A percentile compares a stretch with the other conserved stretches of the same genome.
Conservation (phyloP, 2,888 invertebrate genomes). For the Drosophila antonietae region DNA sequence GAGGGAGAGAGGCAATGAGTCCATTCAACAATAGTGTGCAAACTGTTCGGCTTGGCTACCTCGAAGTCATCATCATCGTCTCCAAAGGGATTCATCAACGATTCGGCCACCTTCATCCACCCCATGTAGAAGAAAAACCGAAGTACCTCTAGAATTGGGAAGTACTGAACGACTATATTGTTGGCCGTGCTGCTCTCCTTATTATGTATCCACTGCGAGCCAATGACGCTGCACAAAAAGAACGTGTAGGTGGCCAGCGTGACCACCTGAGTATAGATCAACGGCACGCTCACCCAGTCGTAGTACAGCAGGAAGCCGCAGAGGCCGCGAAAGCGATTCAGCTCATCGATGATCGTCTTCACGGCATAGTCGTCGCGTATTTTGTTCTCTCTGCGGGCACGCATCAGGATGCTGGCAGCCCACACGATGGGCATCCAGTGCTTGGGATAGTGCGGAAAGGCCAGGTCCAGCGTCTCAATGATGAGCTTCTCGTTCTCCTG, state of each 20-base stretch:
- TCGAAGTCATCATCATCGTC: constrained; percentile 96
- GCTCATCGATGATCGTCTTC: constrained; percentile 93
- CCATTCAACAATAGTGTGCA: background rate
- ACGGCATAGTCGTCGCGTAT: constrained; percentile 96
- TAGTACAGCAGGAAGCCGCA: constrained; percentile 90
- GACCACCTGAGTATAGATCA: constrained; percentile 95
- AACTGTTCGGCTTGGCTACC: constrained; percentile 77
- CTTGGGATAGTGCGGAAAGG: constrained; percentile 93
- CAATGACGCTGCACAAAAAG: constrained; percentile 93
- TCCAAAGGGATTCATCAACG: constrained; percentile 95
- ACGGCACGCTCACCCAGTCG: constrained; percentile 90
- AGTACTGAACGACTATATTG: constrained; percentile 90
- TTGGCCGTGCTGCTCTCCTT: constrained; percentile 82
- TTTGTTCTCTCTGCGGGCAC: constrained; percentile 93
- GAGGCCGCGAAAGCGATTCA: constrained; percentile 92
- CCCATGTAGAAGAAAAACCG: constrained; percentile 95
- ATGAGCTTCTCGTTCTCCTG: constrained; percentile 92
- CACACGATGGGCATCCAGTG: constrained; percentile 96
- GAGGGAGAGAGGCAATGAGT: background rate
- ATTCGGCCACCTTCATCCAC: constrained; percentile 95
- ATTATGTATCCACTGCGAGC: constrained; percentile 92
- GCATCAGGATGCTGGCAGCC: constrained; percentile 94
- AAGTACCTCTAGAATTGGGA: constrained; percentile 93
- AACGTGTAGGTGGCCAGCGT: constrained; percentile 95
- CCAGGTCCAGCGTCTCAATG: constrained; percentile 89